Evolutionary conservation across 2,888 invertebrate genomes (phyloP).

Genomic region (Mimas tiliae): DNA sequence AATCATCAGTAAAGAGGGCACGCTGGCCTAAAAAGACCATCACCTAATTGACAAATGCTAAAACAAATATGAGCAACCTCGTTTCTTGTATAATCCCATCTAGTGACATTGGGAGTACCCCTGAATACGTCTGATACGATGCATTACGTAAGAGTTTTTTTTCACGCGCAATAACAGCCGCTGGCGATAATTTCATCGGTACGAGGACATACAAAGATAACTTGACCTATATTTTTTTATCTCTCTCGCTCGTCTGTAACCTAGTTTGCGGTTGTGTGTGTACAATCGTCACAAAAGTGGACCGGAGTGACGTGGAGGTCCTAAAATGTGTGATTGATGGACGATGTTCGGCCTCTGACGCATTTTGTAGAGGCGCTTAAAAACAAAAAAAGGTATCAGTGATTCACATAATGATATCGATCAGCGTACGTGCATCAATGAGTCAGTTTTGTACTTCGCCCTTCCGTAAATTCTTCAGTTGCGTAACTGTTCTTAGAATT

Average conservation of each 20-base stretch:
- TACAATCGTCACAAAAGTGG: constrained; percentile 63
- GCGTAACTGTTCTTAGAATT: constrained; percentile 47
- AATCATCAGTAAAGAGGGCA: constrained; percentile 20
- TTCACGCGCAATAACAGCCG: constrained; percentile 73
- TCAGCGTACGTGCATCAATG: background rate
- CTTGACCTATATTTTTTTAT: constrained; percentile 85
- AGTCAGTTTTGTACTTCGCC: constrained; percentile 14
- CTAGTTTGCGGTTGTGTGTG: constrained; percentile 73
- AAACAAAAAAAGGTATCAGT: constrained; percentile 14
- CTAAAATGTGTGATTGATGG: constrained; percentile 39
- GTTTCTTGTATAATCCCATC: constrained; percentile 10
- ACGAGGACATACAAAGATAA: constrained; percentile 82
- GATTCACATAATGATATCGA: constrained; percentile 13
- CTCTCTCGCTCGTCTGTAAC: constrained; percentile 75
- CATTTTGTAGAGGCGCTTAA: constrained; percentile 18
- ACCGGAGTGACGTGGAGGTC: constrained; percentile 50
- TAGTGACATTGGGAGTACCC: constrained; percentile 44
- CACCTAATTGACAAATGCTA: background rate
- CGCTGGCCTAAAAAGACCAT: background rate
- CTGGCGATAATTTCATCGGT: constrained; percentile 77
- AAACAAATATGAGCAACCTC: constrained; percentile 5
- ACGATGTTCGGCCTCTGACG: constrained; percentile 10
- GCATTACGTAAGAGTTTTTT: constrained; percentile 67
- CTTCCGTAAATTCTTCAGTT: constrained; percentile 12
- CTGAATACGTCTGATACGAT: constrained; percentile 38